A percentile compares a stretch with the other conserved stretches of the same genome.
phyloP scores from a whole-genome alignment of 2,797 vertebrate genomes.

The Xenentodon cancila region DNA sequence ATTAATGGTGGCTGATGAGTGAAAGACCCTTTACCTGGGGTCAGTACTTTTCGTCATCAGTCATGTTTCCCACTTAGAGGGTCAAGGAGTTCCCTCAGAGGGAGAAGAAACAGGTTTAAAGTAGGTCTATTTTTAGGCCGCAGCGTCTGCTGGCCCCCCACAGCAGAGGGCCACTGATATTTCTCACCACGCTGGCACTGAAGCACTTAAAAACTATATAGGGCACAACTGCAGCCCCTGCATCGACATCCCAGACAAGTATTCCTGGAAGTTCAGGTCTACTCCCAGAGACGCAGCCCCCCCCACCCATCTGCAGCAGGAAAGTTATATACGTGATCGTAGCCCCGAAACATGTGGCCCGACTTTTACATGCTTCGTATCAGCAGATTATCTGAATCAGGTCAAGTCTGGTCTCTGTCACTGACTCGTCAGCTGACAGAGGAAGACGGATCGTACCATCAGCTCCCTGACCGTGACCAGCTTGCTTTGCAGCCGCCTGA shows the following conservation, averaged over 20 bases:
- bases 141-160: constrained; percentile 39
- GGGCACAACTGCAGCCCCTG: constrained; percentile 55
- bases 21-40: constrained; percentile 2
- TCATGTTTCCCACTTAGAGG: constrained; percentile 57
- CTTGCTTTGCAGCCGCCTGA: constrained; percentile 38
- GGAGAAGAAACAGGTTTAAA: constrained; percentile 58
- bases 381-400: constrained; percentile 26
- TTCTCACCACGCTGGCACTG: constrained; percentile 45
- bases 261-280: constrained; percentile 35
- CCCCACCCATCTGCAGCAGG: not conserved
- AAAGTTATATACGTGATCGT: not conserved
- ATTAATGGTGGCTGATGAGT: too few species aligned
- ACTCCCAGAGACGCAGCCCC: constrained; percentile 1
- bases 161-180: constrained; percentile 49
- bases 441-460: constrained; percentile 5
- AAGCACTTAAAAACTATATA: constrained; percentile 53
- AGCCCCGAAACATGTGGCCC: constrained; percentile 33
- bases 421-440: constrained; percentile 15
- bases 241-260: constrained; percentile 32
- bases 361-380: constrained; percentile 20
- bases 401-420: constrained; percentile 28
- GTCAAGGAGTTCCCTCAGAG: constrained; percentile 60
- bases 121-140: constrained; percentile 71
- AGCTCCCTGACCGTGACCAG: constrained; percentile 18
- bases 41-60: constrained; percentile 36